phyloP scores from a whole-genome alignment of 2,888 invertebrate genomes.

The Branchipolynoe longqiensis region DNA sequence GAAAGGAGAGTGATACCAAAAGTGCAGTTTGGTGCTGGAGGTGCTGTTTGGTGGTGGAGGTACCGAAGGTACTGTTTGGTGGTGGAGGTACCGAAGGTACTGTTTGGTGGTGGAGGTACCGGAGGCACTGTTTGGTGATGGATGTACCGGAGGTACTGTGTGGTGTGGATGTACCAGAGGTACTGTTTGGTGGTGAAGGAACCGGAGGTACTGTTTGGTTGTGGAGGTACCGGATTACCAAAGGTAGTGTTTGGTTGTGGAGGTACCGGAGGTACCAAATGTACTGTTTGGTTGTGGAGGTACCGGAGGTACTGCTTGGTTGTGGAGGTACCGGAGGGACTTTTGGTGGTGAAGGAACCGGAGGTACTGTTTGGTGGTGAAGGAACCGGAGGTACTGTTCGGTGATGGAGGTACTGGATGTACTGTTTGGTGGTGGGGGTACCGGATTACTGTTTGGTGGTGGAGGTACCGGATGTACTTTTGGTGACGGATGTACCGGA shows the following conservation, averaged over 20 bases:
- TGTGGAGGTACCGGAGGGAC: conserved; percentile 11
- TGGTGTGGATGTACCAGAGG: too few species aligned
- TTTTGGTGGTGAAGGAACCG: background rate
- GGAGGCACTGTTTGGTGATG: background rate
- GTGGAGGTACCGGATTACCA: conserved; percentile 5
- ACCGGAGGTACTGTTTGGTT: conserved; percentile 2
- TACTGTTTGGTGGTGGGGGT: too few species aligned
- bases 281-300: background rate
- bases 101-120: background rate
- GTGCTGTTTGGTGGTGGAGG: background rate
- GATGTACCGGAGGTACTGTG: conserved; percentile 12
- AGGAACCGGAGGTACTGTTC: conserved; percentile 1
- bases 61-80: background rate
- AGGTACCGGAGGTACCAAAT: background rate
- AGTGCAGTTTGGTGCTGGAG: too few species aligned
- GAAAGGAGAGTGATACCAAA: too few species aligned
- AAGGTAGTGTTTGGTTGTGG: background rate
- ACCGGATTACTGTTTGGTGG: background rate
- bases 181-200: background rate
- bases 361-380: background rate
- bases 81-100: background rate
- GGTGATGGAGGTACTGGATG: background rate
- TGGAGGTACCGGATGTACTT: background rate
- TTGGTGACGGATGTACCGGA: too few species aligned
- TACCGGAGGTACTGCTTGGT: background rate